Conservation (phyloP, 92 coral and sea anemone species). For the Pocillopora grandis region DNA sequence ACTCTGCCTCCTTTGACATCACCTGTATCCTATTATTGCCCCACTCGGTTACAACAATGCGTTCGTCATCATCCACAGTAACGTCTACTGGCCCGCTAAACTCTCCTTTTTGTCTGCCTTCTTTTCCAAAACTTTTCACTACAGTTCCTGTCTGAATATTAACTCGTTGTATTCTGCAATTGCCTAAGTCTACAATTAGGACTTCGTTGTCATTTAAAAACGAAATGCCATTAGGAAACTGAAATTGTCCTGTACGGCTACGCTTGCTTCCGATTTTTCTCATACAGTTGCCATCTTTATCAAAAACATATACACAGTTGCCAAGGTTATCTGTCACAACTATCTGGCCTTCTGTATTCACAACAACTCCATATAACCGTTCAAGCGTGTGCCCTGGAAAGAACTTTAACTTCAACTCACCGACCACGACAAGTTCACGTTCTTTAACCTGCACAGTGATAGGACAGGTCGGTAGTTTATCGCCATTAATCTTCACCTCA, state of each 20-base stretch:
- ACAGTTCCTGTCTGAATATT: not conserved
- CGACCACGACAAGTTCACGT: conserved; percentile 6
- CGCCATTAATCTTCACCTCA: conserved; percentile 8
- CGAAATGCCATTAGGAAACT: not conserved
- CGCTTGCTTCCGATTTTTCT: not conserved
- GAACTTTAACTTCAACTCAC: not conserved
- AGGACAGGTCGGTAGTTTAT: conserved; percentile 12
- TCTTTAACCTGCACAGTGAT: not conserved
- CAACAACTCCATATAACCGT: not conserved
- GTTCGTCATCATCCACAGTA: no score
- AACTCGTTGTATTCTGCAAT: not conserved
- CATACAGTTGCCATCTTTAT: not conserved
- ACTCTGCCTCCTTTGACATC: not conserved
- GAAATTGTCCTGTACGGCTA: not conserved
- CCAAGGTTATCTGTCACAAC: not conserved
- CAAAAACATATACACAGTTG: not conserved
- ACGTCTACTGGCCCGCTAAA: no score
- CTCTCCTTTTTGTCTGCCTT: no score
- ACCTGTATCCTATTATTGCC: not conserved
- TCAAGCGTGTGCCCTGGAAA: not conserved
- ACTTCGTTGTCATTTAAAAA: not conserved
- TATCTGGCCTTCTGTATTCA: not conserved
- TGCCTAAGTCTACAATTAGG: not conserved
- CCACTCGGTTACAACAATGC: no score
- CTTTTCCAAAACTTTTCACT: no score